Conservation (phyloP, 2,113 vertebrate species). For the Oostethus manadensis region DNA sequence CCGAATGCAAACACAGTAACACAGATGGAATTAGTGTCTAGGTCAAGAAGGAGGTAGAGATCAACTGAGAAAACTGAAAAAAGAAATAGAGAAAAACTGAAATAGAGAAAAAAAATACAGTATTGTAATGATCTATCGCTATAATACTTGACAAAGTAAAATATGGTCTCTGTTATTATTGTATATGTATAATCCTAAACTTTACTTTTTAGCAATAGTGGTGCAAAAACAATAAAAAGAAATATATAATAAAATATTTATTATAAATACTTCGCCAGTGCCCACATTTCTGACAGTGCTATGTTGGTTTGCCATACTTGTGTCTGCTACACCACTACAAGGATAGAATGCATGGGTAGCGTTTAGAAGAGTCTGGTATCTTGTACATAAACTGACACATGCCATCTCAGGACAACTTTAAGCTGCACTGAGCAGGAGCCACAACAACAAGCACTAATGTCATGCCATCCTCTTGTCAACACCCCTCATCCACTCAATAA, state of each 20-base stretch:
- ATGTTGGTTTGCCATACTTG: not conserved
- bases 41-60: slow-evolving; percentile 34
- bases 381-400: slow-evolving; percentile 3
- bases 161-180: no score
- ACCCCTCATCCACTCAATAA: slow-evolving; percentile 61
- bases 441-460: slow-evolving; percentile 72
- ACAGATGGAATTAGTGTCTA: slow-evolving; percentile 51
- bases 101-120: no score
- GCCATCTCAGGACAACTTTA: slow-evolving; percentile 44
- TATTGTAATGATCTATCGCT: no score
- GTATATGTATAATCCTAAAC: no score
- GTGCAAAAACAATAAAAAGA: no score
- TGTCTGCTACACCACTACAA: not conserved
- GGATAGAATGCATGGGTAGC: not conserved
- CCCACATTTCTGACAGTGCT: not conserved
- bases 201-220: no score
- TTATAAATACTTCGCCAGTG: no score
- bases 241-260: no score
- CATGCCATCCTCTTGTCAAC: slow-evolving; percentile 55
- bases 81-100: no score
- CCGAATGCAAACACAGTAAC: slow-evolving; percentile 37
- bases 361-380: no score
- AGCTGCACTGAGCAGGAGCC: slow-evolving; percentile 58
- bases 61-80: not conserved
- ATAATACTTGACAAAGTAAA: no score